A percentile compares a stretch with the other conserved stretches of the same genome.
Conservation (phyloP, 2,113 vertebrate genomes). For the Bostrychus sinensis region DNA sequence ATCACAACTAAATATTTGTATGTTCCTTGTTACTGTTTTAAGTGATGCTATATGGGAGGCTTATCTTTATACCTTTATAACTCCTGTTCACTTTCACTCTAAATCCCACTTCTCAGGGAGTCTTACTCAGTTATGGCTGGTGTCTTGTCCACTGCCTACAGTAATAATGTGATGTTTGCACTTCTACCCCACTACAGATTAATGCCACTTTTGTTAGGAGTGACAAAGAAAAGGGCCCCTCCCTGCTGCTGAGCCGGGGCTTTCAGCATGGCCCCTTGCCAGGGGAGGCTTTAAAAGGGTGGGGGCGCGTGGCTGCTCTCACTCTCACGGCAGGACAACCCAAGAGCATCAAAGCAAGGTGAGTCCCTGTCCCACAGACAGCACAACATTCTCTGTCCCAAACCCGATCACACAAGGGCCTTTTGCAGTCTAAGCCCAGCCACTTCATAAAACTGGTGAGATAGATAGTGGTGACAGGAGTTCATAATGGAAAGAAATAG, state of each 20-base stretch:
- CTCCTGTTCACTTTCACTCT: background rate
- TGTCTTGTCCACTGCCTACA: constrained; percentile 16
- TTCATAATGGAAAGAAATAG: constrained; percentile 18
- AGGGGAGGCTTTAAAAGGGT: constrained; percentile 86
- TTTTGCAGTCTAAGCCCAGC: constrained; percentile 2
- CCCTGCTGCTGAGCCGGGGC: constrained; percentile 71
- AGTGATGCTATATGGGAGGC: no score
- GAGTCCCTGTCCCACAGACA: constrained; percentile 65
- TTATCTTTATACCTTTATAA: no score
- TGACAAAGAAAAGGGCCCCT: constrained; percentile 61
- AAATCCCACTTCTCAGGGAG: constrained; percentile 2
- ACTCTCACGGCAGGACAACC: constrained; percentile 78
- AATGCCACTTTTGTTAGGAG: constrained; percentile 72
- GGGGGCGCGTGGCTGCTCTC: constrained; percentile 68
- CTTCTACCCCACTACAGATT: constrained; percentile 79
- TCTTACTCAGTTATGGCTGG: background rate
- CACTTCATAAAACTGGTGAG: constrained; percentile 18
- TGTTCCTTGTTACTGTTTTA: no score
- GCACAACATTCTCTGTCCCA: constrained; percentile 21
- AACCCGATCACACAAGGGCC: constrained; percentile 10
- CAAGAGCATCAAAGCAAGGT: constrained; percentile 77
- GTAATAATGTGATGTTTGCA: constrained; percentile 80
- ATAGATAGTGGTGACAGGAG: constrained; percentile 24
- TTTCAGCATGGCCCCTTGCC: constrained; percentile 77
- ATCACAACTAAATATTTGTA: no score